These are phyloP conservation scores for Nibea albiflora DNA, from an alignment of 2,113 vertebrate species.

Conservation along the genomic window DNA sequence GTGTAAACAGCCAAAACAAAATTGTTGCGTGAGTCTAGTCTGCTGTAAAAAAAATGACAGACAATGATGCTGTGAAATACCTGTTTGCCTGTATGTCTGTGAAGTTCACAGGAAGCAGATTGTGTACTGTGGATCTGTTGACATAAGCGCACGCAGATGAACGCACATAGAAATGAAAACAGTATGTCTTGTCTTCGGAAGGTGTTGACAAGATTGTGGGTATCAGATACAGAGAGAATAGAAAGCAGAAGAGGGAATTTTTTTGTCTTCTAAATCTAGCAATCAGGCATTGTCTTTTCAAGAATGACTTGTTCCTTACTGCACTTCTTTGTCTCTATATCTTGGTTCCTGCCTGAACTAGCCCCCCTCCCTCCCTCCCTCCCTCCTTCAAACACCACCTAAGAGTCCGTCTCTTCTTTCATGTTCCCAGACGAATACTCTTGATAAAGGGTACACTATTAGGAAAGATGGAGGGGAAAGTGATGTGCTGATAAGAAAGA, in stretches of 20 bases:
- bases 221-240: background rate
- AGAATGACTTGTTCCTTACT: background rate
- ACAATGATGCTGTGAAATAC: background rate
- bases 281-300: too few species aligned
- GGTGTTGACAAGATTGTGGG: conserved; percentile 1
- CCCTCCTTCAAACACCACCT: conserved; percentile 19
- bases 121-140: conserved; percentile 23
- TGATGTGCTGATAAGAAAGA: conserved; percentile 63
- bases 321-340: background rate
- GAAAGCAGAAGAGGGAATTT: background rate
- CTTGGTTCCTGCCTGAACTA: background rate
- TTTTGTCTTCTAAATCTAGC: too few species aligned
- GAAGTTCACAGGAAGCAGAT: conserved; percentile 21
- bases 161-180: conserved; percentile 24
- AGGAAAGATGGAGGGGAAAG: conserved; percentile 32
- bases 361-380: conserved; percentile 6
- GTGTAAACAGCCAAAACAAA: conserved; percentile 2
- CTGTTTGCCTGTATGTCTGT: conserved; percentile 38
- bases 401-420: conserved; percentile 40
- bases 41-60: background rate
- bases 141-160: conserved; percentile 9
- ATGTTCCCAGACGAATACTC: conserved; percentile 48
- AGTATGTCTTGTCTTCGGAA: background rate
- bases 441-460: conserved; percentile 46
- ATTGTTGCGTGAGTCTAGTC: background rate